phyloP scores from a whole-genome alignment of 2,113 vertebrate species.

The Zosterops borbonicus region DNA sequence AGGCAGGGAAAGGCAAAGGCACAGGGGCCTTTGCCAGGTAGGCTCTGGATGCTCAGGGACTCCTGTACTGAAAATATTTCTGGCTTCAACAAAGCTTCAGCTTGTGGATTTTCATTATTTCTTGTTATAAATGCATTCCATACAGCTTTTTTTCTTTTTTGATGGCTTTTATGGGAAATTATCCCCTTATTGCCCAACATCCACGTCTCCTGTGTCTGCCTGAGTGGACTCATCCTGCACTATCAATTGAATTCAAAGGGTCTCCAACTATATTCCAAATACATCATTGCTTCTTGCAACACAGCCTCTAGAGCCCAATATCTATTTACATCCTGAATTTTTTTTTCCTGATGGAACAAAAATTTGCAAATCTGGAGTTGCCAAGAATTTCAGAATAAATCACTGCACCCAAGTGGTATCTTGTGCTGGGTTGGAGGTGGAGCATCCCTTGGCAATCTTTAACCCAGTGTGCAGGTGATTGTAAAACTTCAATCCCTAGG shows the following conservation, averaged over 20 bases:
- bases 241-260: background rate
- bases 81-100: background rate
- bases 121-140: background rate
- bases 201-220: fast-evolving
- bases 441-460: background rate
- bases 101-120: background rate
- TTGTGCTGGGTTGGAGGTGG: background rate
- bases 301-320: background rate
- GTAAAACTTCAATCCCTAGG: background rate
- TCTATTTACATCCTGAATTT: background rate
- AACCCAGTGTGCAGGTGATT: background rate
- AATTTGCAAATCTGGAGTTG: background rate
- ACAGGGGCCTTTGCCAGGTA: background rate
- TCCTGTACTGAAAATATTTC: background rate
- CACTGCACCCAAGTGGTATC: background rate
- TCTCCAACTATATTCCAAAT: background rate
- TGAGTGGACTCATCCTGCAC: background rate
- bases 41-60: background rate
- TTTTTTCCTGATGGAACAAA: background rate
- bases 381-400: background rate
- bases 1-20: background rate
- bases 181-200: background rate
- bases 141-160: background rate
- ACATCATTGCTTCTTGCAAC: background rate
- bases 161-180: background rate